These are phyloP conservation scores for Colius striatus DNA, from an alignment of 2,113 vertebrate species.

Conservation along the genomic window DNA sequence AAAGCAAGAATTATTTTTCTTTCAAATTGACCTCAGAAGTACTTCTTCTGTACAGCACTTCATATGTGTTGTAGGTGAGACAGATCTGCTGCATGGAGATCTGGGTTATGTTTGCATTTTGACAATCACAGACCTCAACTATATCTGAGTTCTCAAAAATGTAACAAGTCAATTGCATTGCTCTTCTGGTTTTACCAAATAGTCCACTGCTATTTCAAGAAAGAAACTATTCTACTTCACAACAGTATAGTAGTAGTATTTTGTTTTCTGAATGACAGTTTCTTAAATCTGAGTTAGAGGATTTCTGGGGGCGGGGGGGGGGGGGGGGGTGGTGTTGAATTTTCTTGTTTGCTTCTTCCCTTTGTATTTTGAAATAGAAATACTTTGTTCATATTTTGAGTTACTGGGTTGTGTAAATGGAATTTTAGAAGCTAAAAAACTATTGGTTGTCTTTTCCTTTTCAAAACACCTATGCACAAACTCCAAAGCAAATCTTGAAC, in stretches of 20 bases:
- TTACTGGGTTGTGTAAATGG: not conserved
- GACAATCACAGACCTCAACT: not conserved
- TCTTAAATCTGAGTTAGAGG: constrained; percentile 38
- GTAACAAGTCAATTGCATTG: not conserved
- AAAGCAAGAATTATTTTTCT: not conserved
- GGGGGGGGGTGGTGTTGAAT: too few species aligned
- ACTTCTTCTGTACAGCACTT: not conserved
- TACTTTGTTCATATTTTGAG: not conserved
- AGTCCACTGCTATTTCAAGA: constrained; percentile 1
- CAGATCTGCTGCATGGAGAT: not conserved
- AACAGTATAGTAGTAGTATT: not conserved
- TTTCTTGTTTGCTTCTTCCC: not conserved
- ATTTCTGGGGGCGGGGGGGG: not conserved
- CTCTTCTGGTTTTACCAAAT: not conserved
- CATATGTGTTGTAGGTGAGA: not conserved
- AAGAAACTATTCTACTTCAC: not conserved
- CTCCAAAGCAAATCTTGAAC: not conserved
- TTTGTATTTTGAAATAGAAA: constrained; percentile 1
- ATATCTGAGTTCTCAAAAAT: not conserved
- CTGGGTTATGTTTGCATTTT: not conserved
- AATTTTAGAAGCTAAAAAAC: not conserved
- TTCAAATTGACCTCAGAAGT: not conserved
- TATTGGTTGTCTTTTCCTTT: not conserved
- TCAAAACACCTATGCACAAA: accelerated
- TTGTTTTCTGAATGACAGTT: constrained; percentile 29